Percentiles rank a stretch among this genome's conserved stretches.
phyloP scores from a whole-genome alignment of 2,113 vertebrate genomes.

The Brachyhypopomus gauderio region DNA sequence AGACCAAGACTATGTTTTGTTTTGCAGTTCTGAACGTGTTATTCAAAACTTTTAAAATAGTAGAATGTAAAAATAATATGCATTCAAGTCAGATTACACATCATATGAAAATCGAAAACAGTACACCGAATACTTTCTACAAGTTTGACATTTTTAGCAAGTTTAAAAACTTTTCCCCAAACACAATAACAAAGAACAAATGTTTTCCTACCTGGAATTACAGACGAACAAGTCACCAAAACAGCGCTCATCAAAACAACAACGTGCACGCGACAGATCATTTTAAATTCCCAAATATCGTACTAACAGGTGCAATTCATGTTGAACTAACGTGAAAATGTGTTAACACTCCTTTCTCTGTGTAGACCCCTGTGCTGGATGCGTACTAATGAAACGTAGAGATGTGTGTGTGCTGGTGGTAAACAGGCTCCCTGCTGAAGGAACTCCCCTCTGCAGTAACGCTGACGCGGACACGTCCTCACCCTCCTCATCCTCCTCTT shows the following conservation, averaged over 20 bases:
- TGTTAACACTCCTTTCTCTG: too few relatives aligned
- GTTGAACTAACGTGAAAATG: not conserved
- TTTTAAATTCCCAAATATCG: constrained; percentile 4
- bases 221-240: constrained; percentile 57
- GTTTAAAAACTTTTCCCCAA: not conserved
- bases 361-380: not conserved
- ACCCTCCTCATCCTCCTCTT: too few relatives aligned
- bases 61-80: not conserved
- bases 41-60: not conserved
- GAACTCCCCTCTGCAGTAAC: too few relatives aligned
- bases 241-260: constrained; percentile 61
- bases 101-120: not conserved
- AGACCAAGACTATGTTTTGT: not conserved
- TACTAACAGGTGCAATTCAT: not conserved
- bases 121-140: not conserved
- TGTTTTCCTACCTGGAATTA: constrained; percentile 64
- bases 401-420: too few relatives aligned
- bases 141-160: not conserved
- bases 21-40: not conserved
- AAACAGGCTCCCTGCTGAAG: not conserved
- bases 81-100: not conserved
- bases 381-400: not conserved
- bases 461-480: too few relatives aligned
- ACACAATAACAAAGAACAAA: not conserved
- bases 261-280: constrained; percentile 64